Percentiles rank a stretch among this genome's conserved stretches.
Conservation (phyloP, 2,888 invertebrate species). For the Eugnorisma glareosa region DNA sequence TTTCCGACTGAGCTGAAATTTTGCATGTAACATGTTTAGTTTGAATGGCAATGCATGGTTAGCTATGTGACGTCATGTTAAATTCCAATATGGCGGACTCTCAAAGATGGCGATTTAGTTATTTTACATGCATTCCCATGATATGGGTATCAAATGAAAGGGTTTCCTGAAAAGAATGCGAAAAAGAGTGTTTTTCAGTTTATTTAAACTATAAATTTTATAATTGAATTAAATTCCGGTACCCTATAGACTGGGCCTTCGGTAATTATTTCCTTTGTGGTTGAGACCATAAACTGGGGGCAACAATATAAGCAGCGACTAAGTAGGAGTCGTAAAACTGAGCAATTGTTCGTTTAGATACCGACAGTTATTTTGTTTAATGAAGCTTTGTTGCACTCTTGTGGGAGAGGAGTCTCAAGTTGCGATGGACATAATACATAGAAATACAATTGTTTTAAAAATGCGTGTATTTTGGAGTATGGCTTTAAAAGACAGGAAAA, state of each 20-base stretch:
- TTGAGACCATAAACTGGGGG: constrained; percentile 63
- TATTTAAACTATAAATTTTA: not conserved
- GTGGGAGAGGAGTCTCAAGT: not conserved
- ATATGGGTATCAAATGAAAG: not conserved
- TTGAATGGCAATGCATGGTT: too few relatives aligned
- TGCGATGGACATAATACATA: not conserved
- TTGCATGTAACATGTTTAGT: too few relatives aligned
- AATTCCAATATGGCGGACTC: not conserved
- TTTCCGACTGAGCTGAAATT: too few relatives aligned
- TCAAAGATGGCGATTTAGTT: too few relatives aligned
- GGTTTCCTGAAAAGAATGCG: not conserved
- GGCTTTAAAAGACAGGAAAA: not conserved
- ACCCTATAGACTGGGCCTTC: constrained; percentile 8
- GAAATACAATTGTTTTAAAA: not conserved
- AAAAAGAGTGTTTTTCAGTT: not conserved
- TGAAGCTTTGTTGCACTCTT: constrained; percentile 46
- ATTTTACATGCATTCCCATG: too few relatives aligned
- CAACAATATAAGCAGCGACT: constrained; percentile 71
- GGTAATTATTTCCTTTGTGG: not conserved
- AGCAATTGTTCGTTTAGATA: constrained; percentile 57
- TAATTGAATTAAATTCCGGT: not conserved
- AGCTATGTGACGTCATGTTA: too few relatives aligned
- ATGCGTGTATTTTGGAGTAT: too few relatives aligned
- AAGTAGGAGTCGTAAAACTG: constrained; percentile 66
- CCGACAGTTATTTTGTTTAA: constrained; percentile 43